Evolutionary conservation across 2,888 invertebrate species (phyloP), one percentile per base, ranked within the genome.

Genomic region (Panorpa germanica): DNA sequence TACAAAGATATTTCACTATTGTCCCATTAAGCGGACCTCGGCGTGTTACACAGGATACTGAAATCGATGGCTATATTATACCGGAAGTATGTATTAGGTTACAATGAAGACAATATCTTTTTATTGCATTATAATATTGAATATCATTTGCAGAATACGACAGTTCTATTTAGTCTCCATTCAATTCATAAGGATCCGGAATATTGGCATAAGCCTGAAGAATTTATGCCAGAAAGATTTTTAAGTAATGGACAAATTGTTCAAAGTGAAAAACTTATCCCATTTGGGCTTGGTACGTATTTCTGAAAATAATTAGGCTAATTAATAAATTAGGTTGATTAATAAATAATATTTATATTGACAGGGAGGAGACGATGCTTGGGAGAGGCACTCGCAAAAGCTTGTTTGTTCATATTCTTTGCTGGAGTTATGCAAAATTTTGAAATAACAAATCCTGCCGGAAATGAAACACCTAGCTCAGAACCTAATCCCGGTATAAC

Each of bases 151-250:
- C 39, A 60, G 43, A 54, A 65, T 32, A 45, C 64, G 1, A 57
- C 59, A 2, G 41, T 68, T 9, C 43, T 69, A 6, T 53, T 65
- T 1, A 61, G 63, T 28, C 19, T 64, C 11, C 52, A 61, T 39
- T 61, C 65, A 2, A 57, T 70, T 4, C 59, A 67, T 39, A 58
- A 61, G 46, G 65, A 71, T 41, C 47, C 57, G 15, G 42, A 53
- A 2, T 52, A 63, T 34, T 75, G 69, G 65, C 51, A 52, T 1
- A 65, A 74, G 39, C 73, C 75, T 0, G 50, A 65, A 15, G 47
- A 41, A 3, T 75, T 74, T 42, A 53, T 62, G 3, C 75, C 75
- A 0, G 70, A 72, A 43, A 54, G 75, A 37, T 73, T 72, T 42
- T 42, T 75, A 5, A 41, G 47, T 7, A 42, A 45, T 3, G 45